Evolutionary conservation across 2,797 vertebrate genomes (phyloP).

Genomic region (Bradypodion ventrale): DNA sequence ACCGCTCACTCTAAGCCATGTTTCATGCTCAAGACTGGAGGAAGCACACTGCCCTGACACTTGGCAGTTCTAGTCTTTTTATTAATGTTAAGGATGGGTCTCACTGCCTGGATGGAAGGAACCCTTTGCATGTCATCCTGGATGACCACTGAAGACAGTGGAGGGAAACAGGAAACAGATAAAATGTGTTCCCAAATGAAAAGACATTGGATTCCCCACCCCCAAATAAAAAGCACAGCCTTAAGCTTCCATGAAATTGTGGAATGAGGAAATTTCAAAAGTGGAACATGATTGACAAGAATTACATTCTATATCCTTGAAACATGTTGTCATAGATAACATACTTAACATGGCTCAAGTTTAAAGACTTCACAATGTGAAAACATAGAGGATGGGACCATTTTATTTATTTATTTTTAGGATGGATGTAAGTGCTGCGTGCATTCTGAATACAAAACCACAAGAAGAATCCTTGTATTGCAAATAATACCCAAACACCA

Average conservation of each 20-base stretch:
- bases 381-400: slow-evolving; percentile 11
- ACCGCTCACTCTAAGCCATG: too few relatives aligned
- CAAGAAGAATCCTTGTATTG: background rate
- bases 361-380: slow-evolving; percentile 22
- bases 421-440: background rate
- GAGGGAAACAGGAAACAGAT: too few relatives aligned
- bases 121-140: background rate
- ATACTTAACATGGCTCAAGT: background rate
- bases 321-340: background rate
- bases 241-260: background rate
- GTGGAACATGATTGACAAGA: background rate
- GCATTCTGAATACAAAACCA: background rate
- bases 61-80: background rate
- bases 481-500: slow-evolving; percentile 31
- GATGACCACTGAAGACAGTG: background rate
- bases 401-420: too few relatives aligned
- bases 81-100: background rate
- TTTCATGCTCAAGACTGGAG: too few relatives aligned
- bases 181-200: too few relatives aligned
- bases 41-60: too few relatives aligned
- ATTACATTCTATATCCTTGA: background rate
- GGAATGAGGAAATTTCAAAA: background rate
- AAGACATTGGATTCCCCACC: background rate
- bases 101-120: background rate
- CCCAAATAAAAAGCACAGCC: background rate